Conservation (phyloP, 2,888 invertebrate species). For the Sphaeridia pumilis region DNA sequence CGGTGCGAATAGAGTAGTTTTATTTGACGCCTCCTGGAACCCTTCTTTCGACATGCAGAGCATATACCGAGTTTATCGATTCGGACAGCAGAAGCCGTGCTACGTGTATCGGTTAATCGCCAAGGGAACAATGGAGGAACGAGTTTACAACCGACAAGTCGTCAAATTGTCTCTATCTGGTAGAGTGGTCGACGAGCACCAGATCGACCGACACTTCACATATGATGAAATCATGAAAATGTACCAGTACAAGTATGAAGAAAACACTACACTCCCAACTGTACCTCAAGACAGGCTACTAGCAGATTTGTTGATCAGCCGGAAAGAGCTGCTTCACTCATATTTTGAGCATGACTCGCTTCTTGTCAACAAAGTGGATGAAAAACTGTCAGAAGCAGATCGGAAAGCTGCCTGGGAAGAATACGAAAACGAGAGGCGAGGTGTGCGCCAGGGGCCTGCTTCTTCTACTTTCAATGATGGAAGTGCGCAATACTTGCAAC, state of each 20-base stretch:
- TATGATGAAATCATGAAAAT: constrained; percentile 80
- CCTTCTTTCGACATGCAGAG: constrained; percentile 98
- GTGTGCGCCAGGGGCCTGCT: too few species aligned
- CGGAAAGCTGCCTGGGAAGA: constrained; percentile 93
- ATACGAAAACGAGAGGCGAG: constrained; percentile 42
- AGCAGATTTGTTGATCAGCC: constrained; percentile 67
- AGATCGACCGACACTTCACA: constrained; percentile 75
- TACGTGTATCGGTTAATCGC: constrained; percentile 92
- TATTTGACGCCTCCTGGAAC: constrained; percentile 99
- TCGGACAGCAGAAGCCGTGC: constrained; percentile 93
- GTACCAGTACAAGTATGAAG: constrained; percentile 67
- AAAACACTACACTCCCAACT: constrained; percentile 48
- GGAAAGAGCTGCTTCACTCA: constrained; percentile 63
- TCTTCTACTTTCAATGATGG: too few species aligned
- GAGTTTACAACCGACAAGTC: constrained; percentile 75
- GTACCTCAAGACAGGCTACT: constrained; percentile 70
- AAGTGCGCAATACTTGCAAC: too few species aligned
- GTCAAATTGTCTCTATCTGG: constrained; percentile 73
- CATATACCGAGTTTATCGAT: constrained; percentile 93
- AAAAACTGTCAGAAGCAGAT: constrained; percentile 85
- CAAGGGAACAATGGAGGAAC: constrained; percentile 83
- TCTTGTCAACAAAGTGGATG: constrained; percentile 79
- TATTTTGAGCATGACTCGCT: constrained; percentile 95
- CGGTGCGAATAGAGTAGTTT: constrained; percentile 91
- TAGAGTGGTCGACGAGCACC: constrained; percentile 76